Base-by-base conservation (phyloP, 1,140 invertebrate genomes). In the Drosophila punjabiensis region DNA sequence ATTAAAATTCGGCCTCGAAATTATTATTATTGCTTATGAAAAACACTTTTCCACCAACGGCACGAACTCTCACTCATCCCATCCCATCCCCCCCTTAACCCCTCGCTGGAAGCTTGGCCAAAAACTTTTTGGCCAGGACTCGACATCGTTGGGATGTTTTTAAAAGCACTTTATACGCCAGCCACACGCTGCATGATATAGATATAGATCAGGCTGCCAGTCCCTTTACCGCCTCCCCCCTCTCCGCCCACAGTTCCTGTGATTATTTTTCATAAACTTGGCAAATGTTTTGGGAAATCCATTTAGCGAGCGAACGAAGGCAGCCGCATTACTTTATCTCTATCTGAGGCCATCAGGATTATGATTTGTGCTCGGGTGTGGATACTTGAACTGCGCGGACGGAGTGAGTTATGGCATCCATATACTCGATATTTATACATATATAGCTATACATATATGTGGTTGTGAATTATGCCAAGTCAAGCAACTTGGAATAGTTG, bases 191-290 rank as follows among this genome's bases (percentile, higher is more conserved):
- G 53, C 60, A 60, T 60, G 43, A 76, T 76, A 67, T 48, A 61
- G 69, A 68, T 82, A 58, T 82, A 61, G 61, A 67, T 77, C 45
- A 71, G 62, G 24, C 35, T 10, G 45, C 32, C 45, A n/a, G 37
- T 61, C 35, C 41, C 43, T 14, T 24, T 18, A 14, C 47, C 47
- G 28, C 2, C 13, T 2, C 16, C 11, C 35, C 32, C 28, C 33
- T 9, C 13, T 28, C 59, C 48, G 43, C 11, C 59, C 56, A 63
- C 60, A 18, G 52, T 61, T 61, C 64, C 71, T 79, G 70, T 89
- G 84, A 87, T 88, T 89, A 87, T 88, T 84, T 88, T 88, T 88
- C 84, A 89, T 88, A 88, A 88, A 88, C 81, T 88, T 88, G 84
- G 84, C 84, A 88, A 88, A 88, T 88, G 84, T 56, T 88, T 76